A percentile compares a stretch with the other conserved stretches of the same genome.
Conservation (phyloP, 2,797 vertebrate genomes). For the Gadopsis marmoratus region DNA sequence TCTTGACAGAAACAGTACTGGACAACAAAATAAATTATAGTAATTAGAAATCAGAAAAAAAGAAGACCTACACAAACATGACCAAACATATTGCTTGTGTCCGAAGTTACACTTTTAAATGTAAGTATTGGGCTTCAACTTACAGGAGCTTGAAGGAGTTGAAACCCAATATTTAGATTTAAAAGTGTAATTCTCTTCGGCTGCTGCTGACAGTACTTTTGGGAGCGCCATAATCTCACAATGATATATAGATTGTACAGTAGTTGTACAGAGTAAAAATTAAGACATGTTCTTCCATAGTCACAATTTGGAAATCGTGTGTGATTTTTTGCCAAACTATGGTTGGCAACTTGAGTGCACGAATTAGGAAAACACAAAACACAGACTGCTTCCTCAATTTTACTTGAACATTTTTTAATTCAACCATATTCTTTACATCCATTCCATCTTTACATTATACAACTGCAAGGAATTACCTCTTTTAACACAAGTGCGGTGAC, state of each 20-base stretch:
- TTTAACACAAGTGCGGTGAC: not conserved
- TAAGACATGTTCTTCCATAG: not conserved
- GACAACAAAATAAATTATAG: not conserved
- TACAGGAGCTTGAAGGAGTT: too few relatives aligned
- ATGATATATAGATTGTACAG: not conserved
- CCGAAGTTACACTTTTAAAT: too few relatives aligned
- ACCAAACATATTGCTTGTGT: not conserved
- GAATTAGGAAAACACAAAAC: not conserved
- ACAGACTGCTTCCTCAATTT: not conserved
- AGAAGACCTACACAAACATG: not conserved
- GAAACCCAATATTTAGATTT: too few relatives aligned
- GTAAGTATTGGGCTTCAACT: too few relatives aligned
- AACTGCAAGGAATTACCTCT: not conserved
- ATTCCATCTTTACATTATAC: not conserved
- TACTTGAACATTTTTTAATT: not conserved
- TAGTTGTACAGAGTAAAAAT: too few relatives aligned
- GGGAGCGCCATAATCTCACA: too few relatives aligned
- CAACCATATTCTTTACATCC: not conserved
- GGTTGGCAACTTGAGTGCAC: not conserved
- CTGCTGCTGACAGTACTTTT: too few relatives aligned
- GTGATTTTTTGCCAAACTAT: not conserved
- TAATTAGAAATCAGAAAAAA: not conserved
- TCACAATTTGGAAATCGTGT: not conserved
- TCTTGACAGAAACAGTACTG: too few relatives aligned
- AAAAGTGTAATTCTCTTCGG: too few relatives aligned